Base-by-base conservation (phyloP, 2,797 vertebrate genomes). In the Oreochromis mossambicus region DNA sequence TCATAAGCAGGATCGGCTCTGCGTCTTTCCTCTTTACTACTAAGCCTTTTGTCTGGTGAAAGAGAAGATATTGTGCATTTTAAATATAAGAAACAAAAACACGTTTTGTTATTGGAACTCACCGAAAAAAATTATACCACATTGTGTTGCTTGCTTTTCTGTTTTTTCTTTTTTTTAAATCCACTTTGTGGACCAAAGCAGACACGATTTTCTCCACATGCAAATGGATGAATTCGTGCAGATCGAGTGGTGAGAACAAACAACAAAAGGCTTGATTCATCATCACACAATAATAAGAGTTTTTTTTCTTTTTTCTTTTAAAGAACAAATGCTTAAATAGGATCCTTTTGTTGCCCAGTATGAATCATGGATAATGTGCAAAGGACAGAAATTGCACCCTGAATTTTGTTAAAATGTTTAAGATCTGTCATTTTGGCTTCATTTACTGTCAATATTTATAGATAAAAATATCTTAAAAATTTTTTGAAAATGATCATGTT, bases 1-100 rank as follows among this genome's bases (percentile, higher is more conserved):
- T 95, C 96, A 80, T 96, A 95, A 75, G 94, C 87, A 36, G 92
- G 90, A 87, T 95, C 95, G 19, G 85, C 87, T 92, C 92, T 92
- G 78, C 85, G 87, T 86, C 89, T 86, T 55, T 96, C 96, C 55
- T 91, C 94, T 88, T 90, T 94, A 78, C 88, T 82, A 41, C 61
- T 88, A 50, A 86, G 83, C 86, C 91, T 94, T 91, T 96, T 96
- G 83, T 96, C 96, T 97, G 91, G 46, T 70, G 51, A 81, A 8
- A 87, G 76, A 86, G 19, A 80, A 83, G 87, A 83, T 90, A 36
- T 46, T 26, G 19, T 17, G 11, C 19, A 34, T 66, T 84, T 86
- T 56, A 81, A 77, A 77, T 36, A 51, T 19, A 26, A 43, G 26
- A 75, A 63, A 83, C 26, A 54, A 78, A 81, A 78, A 11, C 63